A percentile compares a stretch with the other conserved stretches of the same genome.
Evolutionary conservation across 2,888 invertebrate species (phyloP).

Genomic region (Melieria omissa): DNA sequence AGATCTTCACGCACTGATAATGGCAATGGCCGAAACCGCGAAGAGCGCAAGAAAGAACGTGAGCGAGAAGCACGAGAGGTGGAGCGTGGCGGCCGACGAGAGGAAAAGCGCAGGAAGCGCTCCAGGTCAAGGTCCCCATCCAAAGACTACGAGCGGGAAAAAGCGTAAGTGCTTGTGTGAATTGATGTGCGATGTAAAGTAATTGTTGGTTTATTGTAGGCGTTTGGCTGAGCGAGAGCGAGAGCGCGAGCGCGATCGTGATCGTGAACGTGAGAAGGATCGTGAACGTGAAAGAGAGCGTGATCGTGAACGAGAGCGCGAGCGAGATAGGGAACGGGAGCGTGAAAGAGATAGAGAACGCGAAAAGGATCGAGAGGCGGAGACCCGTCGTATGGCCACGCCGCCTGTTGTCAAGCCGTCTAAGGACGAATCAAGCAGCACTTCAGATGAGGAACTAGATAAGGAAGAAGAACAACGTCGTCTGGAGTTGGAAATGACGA

Average conservation of each 20-base stretch:
- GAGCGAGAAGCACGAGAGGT: slow-evolving; percentile 46
- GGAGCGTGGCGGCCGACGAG: slow-evolving; percentile 51
- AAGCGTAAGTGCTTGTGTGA: slow-evolving; percentile 49
- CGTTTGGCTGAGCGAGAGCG: slow-evolving; percentile 67
- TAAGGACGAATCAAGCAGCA: slow-evolving; percentile 52
- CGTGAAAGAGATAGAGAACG: slow-evolving; percentile 43
- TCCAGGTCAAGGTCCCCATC: slow-evolving; percentile 52
- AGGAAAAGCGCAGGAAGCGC: slow-evolving; percentile 60
- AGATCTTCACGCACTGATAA: slow-evolving; percentile 56
- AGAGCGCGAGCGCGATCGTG: slow-evolving; percentile 60
- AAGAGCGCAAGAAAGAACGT: slow-evolving; percentile 56
- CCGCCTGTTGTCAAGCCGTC: slow-evolving; percentile 54
- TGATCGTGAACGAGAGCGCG: slow-evolving; percentile 60
- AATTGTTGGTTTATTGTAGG: neutral
- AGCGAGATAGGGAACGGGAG: slow-evolving; percentile 70
- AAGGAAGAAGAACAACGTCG: slow-evolving; percentile 91
- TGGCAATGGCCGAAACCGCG: slow-evolving; percentile 52
- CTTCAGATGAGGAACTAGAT: slow-evolving; percentile 69
- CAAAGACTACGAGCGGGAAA: slow-evolving; percentile 58
- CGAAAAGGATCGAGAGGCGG: slow-evolving; percentile 43
- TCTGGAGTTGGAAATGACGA: slow-evolving; percentile 95
- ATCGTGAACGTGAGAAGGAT: slow-evolving; percentile 65
- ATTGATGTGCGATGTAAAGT: neutral
- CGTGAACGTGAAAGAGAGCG: slow-evolving; percentile 74
- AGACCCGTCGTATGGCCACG: slow-evolving; percentile 41